These are phyloP conservation scores for Enteromius trimaculatus DNA, from an alignment of 2,797 vertebrate species.

Conservation along the genomic window DNA sequence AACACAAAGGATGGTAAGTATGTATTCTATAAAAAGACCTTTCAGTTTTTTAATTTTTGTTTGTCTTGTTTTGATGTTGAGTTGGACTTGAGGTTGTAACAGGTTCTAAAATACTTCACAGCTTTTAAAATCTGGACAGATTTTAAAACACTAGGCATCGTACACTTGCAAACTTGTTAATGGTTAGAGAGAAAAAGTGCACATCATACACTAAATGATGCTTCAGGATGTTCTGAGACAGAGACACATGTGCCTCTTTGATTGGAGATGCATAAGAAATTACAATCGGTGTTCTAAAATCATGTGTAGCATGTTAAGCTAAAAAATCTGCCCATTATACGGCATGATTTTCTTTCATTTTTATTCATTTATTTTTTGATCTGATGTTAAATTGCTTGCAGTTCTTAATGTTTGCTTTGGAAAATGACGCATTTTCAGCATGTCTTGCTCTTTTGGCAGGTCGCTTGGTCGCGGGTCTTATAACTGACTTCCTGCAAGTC, in stretches of 20 bases:
- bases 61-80: not conserved
- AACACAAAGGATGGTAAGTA: conserved; percentile 90
- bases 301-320: not conserved
- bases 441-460: conserved; percentile 72
- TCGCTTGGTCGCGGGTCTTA: conserved; percentile 85
- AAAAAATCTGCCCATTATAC: not conserved
- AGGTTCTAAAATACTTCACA: not conserved
- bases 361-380: not conserved
- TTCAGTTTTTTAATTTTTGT: not conserved
- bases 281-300: not conserved
- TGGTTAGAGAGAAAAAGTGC: not conserved
- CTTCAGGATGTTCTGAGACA: not conserved
- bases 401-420: not conserved
- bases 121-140: not conserved
- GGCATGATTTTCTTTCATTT: not conserved
- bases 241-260: not conserved
- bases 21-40: not conserved
- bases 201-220: not conserved
- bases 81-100: not conserved
- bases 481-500: conserved; percentile 92
- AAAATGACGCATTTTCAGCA: not conserved
- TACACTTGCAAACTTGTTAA: not conserved
- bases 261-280: not conserved
- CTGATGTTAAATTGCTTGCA: not conserved
- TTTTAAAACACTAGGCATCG: not conserved